Conservation (phyloP, 2,113 vertebrate species). For the Eptesicus fuscus region DNA sequence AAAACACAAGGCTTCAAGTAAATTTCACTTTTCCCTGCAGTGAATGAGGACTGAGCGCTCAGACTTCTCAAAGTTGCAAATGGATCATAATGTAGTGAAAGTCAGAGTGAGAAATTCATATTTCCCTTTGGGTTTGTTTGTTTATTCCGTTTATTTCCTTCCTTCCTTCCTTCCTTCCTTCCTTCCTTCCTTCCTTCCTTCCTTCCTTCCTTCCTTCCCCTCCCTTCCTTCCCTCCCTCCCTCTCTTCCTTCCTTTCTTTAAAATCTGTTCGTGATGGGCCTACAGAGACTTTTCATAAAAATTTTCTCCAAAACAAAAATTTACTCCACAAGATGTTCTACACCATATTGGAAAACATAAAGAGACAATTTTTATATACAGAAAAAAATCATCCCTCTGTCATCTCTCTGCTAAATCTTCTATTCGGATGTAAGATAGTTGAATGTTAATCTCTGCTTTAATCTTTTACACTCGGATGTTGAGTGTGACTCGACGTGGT, state of each 20-base stretch:
- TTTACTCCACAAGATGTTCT: not conserved
- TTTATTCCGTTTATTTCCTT: not conserved
- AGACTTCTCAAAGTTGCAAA: not conserved
- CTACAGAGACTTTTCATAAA: not conserved
- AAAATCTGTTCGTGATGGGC: not conserved
- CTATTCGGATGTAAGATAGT: not conserved
- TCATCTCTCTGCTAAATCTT: not conserved
- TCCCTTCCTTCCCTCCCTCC: too few species aligned
- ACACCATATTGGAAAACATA: not conserved
- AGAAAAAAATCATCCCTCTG: not conserved
- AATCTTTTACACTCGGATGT: too few species aligned
- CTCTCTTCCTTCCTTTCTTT: not conserved
- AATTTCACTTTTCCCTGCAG: not conserved
- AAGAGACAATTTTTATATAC: not conserved
- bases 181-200: too few species aligned
- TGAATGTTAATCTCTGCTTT: not conserved
- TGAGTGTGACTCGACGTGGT: too few species aligned
- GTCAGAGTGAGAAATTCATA: not conserved
- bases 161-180: too few species aligned
- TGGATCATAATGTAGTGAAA: not conserved
- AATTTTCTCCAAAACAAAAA: conserved; percentile 29
- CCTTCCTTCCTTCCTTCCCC: too few species aligned
- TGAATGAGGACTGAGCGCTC: not conserved
- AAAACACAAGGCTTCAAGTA: not conserved
- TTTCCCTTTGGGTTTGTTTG: not conserved